A percentile compares a stretch with the other conserved stretches of the same genome.
Evolutionary conservation across 1,140 invertebrate genomes (phyloP).

Genomic region (Anagrus nilaparvatae): DNA sequence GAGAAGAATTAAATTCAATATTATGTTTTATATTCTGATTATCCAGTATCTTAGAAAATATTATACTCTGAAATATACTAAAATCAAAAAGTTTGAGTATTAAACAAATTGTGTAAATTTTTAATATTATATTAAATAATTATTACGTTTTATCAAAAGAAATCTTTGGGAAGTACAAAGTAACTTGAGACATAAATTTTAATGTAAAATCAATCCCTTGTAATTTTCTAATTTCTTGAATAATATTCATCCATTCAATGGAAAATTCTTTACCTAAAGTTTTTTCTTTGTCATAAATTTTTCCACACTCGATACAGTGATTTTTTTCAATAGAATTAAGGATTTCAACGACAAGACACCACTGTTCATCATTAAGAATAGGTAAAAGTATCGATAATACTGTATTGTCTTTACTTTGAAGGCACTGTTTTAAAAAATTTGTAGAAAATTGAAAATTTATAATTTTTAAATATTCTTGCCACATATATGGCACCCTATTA

Average conservation of each 20-base stretch:
- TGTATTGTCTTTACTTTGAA: conserved; percentile 29
- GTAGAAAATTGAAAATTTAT: background rate
- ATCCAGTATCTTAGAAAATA: conserved; percentile 37
- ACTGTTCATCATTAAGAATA: conserved; percentile 24
- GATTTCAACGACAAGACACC: conserved; percentile 21
- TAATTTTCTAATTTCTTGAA: conserved; percentile 26
- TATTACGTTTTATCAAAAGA: conserved; percentile 30
- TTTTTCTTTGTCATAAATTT: conserved; percentile 11
- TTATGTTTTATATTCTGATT: conserved; percentile 27
- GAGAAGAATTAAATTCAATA: conserved; percentile 27
- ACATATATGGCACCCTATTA: conserved; percentile 48
- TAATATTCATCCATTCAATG: conserved; percentile 32
- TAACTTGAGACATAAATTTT: conserved; percentile 27
- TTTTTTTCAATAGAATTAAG: conserved; percentile 23
- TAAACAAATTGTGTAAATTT: background rate
- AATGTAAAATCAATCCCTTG: conserved; percentile 27
- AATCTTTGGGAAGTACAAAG: conserved; percentile 24
- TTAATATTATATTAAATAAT: background rate
- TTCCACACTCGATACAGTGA: conserved; percentile 29
- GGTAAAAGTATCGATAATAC: conserved; percentile 27
- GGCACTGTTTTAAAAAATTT: conserved; percentile 22
- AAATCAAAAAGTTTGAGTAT: conserved; percentile 8
- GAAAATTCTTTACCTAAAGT: conserved; percentile 12
- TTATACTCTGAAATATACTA: conserved; percentile 36
- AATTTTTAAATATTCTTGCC: conserved; percentile 33